These are phyloP conservation scores for Orthosia gothica DNA, from an alignment of 2,888 invertebrate species.

Conservation along the genomic window DNA sequence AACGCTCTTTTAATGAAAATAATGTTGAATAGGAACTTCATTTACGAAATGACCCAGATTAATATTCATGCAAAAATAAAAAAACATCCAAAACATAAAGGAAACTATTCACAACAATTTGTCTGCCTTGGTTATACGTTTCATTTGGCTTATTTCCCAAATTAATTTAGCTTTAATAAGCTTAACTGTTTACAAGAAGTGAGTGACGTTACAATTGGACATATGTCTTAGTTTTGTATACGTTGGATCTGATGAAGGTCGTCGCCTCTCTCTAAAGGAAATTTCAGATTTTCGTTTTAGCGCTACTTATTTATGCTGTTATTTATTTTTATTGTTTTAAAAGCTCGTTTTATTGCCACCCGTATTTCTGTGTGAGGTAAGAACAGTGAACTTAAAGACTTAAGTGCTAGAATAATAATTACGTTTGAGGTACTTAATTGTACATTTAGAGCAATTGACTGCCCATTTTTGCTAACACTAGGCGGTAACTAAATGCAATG, in stretches of 20 bases:
- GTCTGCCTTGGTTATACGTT: background rate
- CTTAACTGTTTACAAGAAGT: background rate
- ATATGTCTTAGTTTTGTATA: conserved; percentile 5
- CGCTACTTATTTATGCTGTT: background rate
- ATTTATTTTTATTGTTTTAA: background rate
- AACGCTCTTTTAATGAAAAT: too few species aligned
- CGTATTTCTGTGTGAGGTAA: background rate
- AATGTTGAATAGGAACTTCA: too few species aligned
- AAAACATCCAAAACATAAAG: background rate
- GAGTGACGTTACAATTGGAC: background rate
- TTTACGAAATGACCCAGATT: background rate
- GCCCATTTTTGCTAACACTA: background rate
- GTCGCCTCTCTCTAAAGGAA: conserved; percentile 16
- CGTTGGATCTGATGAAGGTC: background rate
- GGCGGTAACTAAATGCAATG: background rate
- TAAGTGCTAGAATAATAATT: background rate
- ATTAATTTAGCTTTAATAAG: background rate
- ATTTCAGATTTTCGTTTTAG: background rate
- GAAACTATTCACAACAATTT: background rate
- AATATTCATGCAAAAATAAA: background rate
- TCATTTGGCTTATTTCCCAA: background rate
- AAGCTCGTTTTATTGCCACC: conserved; percentile 1
- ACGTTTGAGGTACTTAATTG: background rate
- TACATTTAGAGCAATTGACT: background rate
- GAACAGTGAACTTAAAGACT: background rate